These are phyloP conservation scores for Hemibagrus guttatus DNA, from an alignment of 2,797 vertebrate species.

Conservation along the genomic window DNA sequence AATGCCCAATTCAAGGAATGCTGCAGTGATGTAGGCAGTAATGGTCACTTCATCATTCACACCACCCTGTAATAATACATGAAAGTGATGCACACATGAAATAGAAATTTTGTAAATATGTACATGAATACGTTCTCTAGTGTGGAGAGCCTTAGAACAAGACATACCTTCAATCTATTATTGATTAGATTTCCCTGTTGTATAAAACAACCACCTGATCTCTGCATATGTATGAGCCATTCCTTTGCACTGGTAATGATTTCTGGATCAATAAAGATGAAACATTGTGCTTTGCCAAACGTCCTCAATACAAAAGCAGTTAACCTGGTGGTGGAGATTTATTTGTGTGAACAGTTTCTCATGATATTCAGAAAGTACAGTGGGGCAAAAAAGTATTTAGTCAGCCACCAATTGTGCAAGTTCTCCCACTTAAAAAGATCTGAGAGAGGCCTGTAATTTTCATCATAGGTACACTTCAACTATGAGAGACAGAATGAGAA, in stretches of 20 bases:
- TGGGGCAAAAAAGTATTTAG: too few relatives aligned
- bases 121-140: slow-evolving; percentile 30
- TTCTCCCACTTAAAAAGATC: too few relatives aligned
- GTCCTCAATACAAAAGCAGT: slow-evolving; percentile 83
- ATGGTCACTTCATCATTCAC: slow-evolving; percentile 73
- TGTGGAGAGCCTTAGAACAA: not conserved
- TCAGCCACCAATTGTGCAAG: too few relatives aligned
- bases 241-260: slow-evolving; percentile 66
- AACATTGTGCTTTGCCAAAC: too few relatives aligned
- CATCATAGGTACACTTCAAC: too few relatives aligned
- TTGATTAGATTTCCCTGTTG: slow-evolving; percentile 76
- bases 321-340: slow-evolving; percentile 69
- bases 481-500: too few relatives aligned
- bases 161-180: slow-evolving; percentile 78
- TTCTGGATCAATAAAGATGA: slow-evolving; percentile 62
- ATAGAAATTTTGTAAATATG: not conserved
- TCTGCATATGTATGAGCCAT: slow-evolving; percentile 75
- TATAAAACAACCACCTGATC: slow-evolving; percentile 74
- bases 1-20: slow-evolving; percentile 66
- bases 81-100: too few relatives aligned
- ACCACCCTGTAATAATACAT: slow-evolving; percentile 66
- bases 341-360: not conserved
- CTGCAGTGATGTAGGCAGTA: slow-evolving; percentile 71
- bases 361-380: too few relatives aligned
- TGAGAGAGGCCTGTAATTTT: too few relatives aligned